These are phyloP conservation scores for Teleiodes luculella DNA, from an alignment of 2,888 invertebrate genomes.

Conservation along the genomic window DNA sequence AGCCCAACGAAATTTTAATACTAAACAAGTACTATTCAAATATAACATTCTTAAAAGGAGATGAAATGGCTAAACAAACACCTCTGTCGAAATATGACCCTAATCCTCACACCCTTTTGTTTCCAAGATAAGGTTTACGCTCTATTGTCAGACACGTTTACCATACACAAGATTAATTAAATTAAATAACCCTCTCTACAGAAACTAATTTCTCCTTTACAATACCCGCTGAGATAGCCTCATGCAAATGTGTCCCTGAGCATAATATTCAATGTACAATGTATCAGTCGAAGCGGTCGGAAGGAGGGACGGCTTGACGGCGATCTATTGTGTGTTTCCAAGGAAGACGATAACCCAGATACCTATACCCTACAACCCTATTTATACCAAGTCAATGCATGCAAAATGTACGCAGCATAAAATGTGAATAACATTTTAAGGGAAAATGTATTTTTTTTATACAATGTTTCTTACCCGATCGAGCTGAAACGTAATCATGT, in stretches of 20 bases:
- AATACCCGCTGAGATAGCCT: conserved; percentile 34
- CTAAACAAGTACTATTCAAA: too few species aligned
- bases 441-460: neutral
- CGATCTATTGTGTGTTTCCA: conserved; percentile 43
- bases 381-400: neutral
- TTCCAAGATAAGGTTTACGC: neutral
- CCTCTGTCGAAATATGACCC: neutral
- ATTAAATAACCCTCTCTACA: neutral
- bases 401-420: neutral
- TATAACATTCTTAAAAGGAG: too few species aligned
- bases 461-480: too few species aligned
- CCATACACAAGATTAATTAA: conserved; percentile 2
- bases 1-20: too few species aligned
- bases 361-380: conserved; percentile 28
- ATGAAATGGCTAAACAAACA: too few species aligned
- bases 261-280: conserved; percentile 47
- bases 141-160: neutral
- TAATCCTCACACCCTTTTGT: neutral
- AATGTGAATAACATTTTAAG: neutral
- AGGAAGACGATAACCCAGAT: conserved; percentile 55
- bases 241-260: conserved; percentile 40
- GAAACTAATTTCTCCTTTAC: conserved; percentile 17
- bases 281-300: conserved; percentile 36
- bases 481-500: too few species aligned
- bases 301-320: conserved; percentile 44